phyloP scores from a whole-genome alignment of 2,113 vertebrate species.

The Rhombomys opimus region DNA sequence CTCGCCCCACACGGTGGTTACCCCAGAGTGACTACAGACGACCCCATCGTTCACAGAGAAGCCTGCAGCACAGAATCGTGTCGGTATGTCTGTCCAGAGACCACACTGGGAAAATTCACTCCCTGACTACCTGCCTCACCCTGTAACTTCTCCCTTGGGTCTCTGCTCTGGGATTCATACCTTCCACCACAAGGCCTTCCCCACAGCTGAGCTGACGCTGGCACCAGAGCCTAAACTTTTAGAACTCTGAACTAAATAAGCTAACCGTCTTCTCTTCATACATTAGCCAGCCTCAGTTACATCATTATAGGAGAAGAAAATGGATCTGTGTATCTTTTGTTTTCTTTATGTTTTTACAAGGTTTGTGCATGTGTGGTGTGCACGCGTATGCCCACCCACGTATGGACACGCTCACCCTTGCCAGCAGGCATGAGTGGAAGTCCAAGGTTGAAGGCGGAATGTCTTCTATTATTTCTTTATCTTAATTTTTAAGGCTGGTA shows the following conservation, averaged over 20 bases:
- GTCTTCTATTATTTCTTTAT: neutral
- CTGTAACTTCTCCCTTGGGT: neutral
- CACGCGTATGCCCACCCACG: no score
- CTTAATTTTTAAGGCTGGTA: neutral
- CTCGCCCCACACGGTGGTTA: neutral
- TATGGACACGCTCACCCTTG: neutral
- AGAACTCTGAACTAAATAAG: neutral
- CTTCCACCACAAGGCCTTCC: neutral
- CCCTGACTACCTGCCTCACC: neutral
- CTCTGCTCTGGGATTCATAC: neutral
- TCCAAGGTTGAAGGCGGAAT: neutral
- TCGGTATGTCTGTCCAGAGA: neutral
- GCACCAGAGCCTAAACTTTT: neutral
- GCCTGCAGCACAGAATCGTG: neutral
- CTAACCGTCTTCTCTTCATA: neutral
- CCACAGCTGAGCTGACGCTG: neutral
- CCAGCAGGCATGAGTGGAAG: neutral
- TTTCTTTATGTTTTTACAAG: neutral
- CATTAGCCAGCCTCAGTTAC: neutral
- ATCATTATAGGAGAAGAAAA: neutral
- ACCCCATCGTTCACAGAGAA: neutral
- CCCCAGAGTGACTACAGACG: no score
- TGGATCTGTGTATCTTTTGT: neutral
- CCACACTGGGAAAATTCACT: neutral
- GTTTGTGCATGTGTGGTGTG: neutral